Base-by-base conservation (phyloP, 2,888 invertebrate species). In the Cephus sareptanus region DNA sequence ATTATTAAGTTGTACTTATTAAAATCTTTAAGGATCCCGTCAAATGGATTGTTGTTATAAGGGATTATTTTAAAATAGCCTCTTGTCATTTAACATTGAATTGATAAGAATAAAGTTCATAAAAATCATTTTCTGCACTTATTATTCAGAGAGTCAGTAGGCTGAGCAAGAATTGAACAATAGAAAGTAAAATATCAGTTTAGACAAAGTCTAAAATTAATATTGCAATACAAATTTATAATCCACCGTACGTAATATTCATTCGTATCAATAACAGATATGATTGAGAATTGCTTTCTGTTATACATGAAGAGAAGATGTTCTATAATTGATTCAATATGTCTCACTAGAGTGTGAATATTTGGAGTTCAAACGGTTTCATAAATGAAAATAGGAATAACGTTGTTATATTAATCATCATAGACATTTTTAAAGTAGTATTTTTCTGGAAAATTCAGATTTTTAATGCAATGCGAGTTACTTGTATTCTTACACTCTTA, bases 391-490 rank as follows among this genome's bases (percentile, higher is more conserved):
- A 56, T 23, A 56, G 23, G 56, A 23, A 56, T 15, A 15, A 40
- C 23, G 15, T 56, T 15, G 23, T 56, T 56, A 23, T 56, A 56
- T 23, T 56, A 56, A 56, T 56, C 23, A 56, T 9, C 0, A 56
- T 56, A 56, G 23, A 23, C 23, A 56, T 56, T 56, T 56, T 23
- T 56, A 23, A 56, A 56, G 56, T 56, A 56, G 56, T 23, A 56
- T 56, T 23, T 56, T 86, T 84, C 81, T 70, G 83, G 85, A 88
- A 85, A 87, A 84, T 83, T 79, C 76, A 81, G 77, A 79, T 82
- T 78, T 84, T 88, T 86, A 84, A 83, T 87, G 85, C 81, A 81
- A 81, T 74, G 76, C 81, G 77, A 80, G 76, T 80, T 73, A 79
- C 74, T 81, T 80, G 81, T 82, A 81, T 80, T 81, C 77, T 74